A percentile compares a stretch with the other conserved stretches of the same genome.
Conservation (phyloP, 2,888 invertebrate genomes). For the Drosophila lutescens region DNA sequence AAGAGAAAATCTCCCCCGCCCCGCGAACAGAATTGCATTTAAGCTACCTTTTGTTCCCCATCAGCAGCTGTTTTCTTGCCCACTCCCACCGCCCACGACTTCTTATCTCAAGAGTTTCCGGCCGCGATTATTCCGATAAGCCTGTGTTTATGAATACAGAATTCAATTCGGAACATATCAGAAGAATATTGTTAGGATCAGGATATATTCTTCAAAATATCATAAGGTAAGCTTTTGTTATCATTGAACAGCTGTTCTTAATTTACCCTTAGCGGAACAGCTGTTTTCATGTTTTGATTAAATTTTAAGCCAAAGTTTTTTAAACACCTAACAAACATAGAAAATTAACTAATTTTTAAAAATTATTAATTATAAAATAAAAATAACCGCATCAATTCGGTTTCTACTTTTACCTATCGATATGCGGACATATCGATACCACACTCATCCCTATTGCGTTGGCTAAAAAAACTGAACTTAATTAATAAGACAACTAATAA, state of each 20-base stretch:
- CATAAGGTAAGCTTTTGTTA: constrained; percentile 1
- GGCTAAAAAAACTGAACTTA: constrained; percentile 21
- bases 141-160: background rate
- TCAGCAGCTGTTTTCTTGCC: constrained; percentile 9
- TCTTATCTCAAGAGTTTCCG: constrained; percentile 2
- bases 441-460: constrained; percentile 29
- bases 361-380: background rate
- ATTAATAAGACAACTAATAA: constrained; percentile 13
- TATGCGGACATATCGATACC: constrained; percentile 13
- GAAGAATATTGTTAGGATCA: background rate
- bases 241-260: constrained; percentile 8
- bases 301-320: background rate
- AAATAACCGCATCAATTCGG: background rate
- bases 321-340: background rate
- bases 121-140: background rate
- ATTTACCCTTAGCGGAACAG: background rate
- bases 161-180: background rate
- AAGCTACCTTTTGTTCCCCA: constrained; percentile 6
- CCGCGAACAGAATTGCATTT: constrained; percentile 2
- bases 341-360: background rate
- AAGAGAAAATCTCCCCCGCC: background rate
- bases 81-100: background rate
- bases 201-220: background rate
- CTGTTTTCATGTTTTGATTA: background rate
- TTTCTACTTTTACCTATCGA: constrained; percentile 6